Percentiles rank a stretch among this genome's conserved stretches.
phyloP scores from a whole-genome alignment of 2,888 invertebrate species.

The Caenorhabditis angaria region DNA sequence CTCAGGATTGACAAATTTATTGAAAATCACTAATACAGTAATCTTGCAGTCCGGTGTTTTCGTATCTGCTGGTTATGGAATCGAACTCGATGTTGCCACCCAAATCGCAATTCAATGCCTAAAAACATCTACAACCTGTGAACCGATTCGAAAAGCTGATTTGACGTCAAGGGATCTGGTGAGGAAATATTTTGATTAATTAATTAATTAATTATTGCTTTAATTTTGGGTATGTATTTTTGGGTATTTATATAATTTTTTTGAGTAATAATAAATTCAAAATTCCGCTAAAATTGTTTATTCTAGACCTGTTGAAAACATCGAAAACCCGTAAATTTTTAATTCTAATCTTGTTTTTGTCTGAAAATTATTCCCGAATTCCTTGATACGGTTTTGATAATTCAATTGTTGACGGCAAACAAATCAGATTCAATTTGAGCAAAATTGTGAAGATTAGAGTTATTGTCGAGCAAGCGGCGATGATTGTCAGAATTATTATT shows the following conservation, averaged over 20 bases:
- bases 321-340: constrained; percentile 17
- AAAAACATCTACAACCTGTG: constrained; percentile 66
- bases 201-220: neutral
- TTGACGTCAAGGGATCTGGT: constrained; percentile 50
- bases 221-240: neutral
- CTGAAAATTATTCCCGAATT: constrained; percentile 11
- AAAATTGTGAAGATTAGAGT: constrained; percentile 42
- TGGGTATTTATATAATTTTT: constrained; percentile 3
- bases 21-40: neutral
- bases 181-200: constrained; percentile 31
- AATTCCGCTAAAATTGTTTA: constrained; percentile 8
- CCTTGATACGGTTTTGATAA: constrained; percentile 21
- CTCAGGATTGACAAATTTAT: neutral
- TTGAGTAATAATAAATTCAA: constrained; percentile 2
- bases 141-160: constrained; percentile 70
- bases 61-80: constrained; percentile 73
- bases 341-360: neutral
- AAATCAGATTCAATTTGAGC: constrained; percentile 46
- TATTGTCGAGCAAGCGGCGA: constrained; percentile 37
- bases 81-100: constrained; percentile 70
- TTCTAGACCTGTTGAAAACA: neutral
- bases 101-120: constrained; percentile 62
- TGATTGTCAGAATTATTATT: constrained; percentile 40
- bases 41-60: constrained; percentile 68
- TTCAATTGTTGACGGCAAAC: constrained; percentile 16